phyloP scores from a whole-genome alignment of 2,113 vertebrate species.

The Scytalopus superciliaris region DNA sequence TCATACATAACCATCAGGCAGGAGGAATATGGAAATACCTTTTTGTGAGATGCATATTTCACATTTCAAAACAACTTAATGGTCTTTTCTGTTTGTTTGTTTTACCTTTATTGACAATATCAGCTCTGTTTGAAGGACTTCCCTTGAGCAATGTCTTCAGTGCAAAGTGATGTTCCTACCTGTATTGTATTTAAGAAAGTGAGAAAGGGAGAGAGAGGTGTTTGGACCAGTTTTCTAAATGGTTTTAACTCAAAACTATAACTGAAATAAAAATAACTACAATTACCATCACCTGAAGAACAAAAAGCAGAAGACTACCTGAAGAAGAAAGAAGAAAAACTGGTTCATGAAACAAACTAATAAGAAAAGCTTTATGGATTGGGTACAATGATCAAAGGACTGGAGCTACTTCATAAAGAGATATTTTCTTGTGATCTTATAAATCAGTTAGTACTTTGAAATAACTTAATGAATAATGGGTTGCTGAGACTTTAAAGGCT shows the following conservation, averaged over 20 bases:
- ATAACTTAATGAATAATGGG: neutral
- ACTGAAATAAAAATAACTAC: neutral
- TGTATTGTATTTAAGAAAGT: neutral
- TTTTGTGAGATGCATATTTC: neutral
- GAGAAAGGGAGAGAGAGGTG: neutral
- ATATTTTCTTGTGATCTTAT: neutral
- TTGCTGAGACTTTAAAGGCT: neutral
- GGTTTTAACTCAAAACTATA: neutral
- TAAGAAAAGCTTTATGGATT: accelerated
- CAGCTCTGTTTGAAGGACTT: neutral
- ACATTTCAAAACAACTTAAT: neutral
- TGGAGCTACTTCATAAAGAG: neutral
- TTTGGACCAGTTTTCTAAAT: neutral
- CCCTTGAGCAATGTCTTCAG: neutral
- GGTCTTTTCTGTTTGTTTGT: neutral
- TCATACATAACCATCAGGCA: neutral
- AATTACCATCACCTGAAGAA: neutral
- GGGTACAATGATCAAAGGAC: neutral
- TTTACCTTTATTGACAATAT: neutral
- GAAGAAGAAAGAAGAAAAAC: neutral
- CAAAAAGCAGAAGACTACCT: neutral
- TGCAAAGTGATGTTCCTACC: neutral
- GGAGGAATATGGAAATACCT: neutral
- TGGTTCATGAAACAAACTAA: neutral
- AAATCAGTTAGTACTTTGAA: neutral